These are phyloP conservation scores for human (Homo sapiens) DNA, from an alignment of 2,113 vertebrate species.

Conservation along the genomic window GRCh38 chr12:21334501-21335000, in stretches of 20 bases:
- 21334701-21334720: constrained; percentile 40
- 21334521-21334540: not conserved
- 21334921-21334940: constrained; percentile 51
- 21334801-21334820: not conserved
- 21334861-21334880: not conserved
- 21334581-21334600: constrained; percentile 77
- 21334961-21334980: constrained; percentile 23
- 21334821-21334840: constrained; percentile 34
- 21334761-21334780: constrained; percentile 17
- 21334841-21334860: constrained; percentile 1
- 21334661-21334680: constrained; percentile 6
- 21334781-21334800: not conserved
- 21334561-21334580: not conserved
- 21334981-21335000: constrained; percentile 26
- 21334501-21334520: not conserved
- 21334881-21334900: constrained; percentile 31
- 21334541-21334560: not conserved
- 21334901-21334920: constrained; percentile 15
- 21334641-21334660: constrained; percentile 71
- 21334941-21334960: constrained; percentile 6
- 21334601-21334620: constrained; percentile 60
- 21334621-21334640: constrained; percentile 56
- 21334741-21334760: not conserved
- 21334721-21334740: constrained; percentile 53
- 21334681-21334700: constrained; percentile 60